phyloP scores from a whole-genome alignment of 2,797 vertebrate genomes.

The Falco peregrinus region DNA sequence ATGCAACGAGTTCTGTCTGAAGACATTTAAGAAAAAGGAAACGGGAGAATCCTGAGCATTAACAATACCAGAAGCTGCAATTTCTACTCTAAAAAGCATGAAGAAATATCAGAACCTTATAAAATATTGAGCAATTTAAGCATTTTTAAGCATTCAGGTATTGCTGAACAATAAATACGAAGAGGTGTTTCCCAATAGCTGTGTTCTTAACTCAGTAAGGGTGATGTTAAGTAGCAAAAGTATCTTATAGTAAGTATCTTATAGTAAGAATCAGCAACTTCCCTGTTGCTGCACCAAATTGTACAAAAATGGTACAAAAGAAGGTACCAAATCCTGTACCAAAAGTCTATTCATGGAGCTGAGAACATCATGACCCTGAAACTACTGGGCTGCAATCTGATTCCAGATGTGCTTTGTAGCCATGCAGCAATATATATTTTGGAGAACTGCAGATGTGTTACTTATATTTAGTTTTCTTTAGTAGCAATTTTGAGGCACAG shows the following conservation, averaged over 20 bases:
- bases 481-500: neutral
- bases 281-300: neutral
- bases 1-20: accelerated
- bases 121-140: neutral
- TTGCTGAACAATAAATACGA: neutral
- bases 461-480: neutral
- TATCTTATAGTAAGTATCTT: neutral
- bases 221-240: neutral
- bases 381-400: neutral
- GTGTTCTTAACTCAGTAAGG: neutral
- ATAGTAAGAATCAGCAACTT: neutral
- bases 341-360: neutral
- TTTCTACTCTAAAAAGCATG: neutral
- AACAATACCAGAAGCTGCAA: neutral
- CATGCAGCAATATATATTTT: neutral
- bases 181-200: neutral
- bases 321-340: neutral
- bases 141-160: neutral
- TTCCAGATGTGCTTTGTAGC: neutral
- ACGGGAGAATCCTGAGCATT: neutral
- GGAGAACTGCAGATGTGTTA: neutral
- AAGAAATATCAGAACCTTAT: neutral
- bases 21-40: neutral
- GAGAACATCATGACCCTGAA: neutral
- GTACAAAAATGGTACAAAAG: no score